Conservation (phyloP, 2,113 vertebrate genomes). For the Cettia cetti region DNA sequence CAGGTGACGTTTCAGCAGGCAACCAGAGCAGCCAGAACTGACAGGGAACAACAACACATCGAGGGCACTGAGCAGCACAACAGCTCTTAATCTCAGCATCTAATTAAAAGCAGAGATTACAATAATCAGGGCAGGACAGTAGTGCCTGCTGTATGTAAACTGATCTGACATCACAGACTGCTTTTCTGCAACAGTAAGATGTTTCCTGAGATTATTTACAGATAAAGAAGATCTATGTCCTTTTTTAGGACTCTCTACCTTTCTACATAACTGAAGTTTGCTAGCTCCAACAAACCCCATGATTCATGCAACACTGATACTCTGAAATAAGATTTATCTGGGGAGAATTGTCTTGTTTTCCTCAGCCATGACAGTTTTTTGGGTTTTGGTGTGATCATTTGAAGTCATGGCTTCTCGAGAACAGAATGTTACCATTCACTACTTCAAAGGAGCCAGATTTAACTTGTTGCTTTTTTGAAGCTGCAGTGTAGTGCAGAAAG, state of each 20-base stretch:
- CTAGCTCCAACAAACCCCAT: neutral
- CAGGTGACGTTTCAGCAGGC: neutral
- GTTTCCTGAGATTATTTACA: neutral
- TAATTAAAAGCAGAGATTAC: constrained; percentile 47
- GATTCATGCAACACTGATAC: neutral
- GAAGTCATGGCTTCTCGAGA: neutral
- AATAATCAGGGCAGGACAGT: neutral
- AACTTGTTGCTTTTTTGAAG: constrained; percentile 40
- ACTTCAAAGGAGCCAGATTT: constrained; percentile 24
- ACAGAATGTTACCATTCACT: neutral
- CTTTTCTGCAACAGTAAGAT: neutral
- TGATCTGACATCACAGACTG: neutral
- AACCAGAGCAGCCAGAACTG: neutral
- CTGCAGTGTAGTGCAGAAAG: neutral
- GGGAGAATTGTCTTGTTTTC: neutral
- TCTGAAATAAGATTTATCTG: neutral
- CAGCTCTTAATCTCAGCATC: neutral
- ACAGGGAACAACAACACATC: neutral
- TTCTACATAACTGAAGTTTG: neutral
- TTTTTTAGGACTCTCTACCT: neutral
- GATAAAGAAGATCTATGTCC: neutral
- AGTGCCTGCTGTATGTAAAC: neutral
- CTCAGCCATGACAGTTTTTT: neutral
- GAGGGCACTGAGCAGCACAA: neutral
- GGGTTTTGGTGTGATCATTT: neutral